Base-by-base conservation (phyloP, 2,113 vertebrate genomes). In the Pseudois nayaur region DNA sequence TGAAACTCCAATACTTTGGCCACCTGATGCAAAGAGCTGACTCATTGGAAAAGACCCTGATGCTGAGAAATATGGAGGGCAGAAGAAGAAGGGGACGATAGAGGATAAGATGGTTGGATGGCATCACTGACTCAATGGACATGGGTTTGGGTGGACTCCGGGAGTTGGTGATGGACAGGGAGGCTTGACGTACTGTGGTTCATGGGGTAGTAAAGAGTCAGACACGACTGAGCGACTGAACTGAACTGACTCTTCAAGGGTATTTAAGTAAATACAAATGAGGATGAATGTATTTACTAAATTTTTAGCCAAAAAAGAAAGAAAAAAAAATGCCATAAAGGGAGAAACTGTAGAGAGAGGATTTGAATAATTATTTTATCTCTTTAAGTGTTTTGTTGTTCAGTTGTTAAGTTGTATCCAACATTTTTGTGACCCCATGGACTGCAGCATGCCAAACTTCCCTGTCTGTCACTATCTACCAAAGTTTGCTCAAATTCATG, bases 241-340 rank as follows among this genome's bases (percentile, higher is more conserved):
- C 29, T 62, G 31, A 62, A 62, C 60, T 62, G 29, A 48, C 57
- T 86, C 82, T 31, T 64, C 62, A 54, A 29, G 33, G 40, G 1
- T 36, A 79, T 81, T 94, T 50, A 86, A 55, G 48, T 78, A 78
- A 85, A 90, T 89, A 54, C 12, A 76, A 64, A 43, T 52, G 52
- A 87, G 7, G 9, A 43, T 40, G 29, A 33, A 59, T 29, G 71
- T 29, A 82, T 60, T 92, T 67, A 60, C 6, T 43, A 81, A 33
- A n/a, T 59, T 81, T 67, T 82, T 33, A 45, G 21, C n/a, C 50
- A 64, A 62, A 33, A 21, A 67, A 33, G 64, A 48, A 11, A 7
- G 25, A 45, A 48, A 89, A 50, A 50, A 59, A 11, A 19, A 29
- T 82, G 14, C 21, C n/a, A 89, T 76, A 76, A 83, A 93, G 13